These are phyloP conservation scores for Parasteatoda lunata DNA, from an alignment of 2,888 invertebrate genomes.

Conservation along the genomic window DNA sequence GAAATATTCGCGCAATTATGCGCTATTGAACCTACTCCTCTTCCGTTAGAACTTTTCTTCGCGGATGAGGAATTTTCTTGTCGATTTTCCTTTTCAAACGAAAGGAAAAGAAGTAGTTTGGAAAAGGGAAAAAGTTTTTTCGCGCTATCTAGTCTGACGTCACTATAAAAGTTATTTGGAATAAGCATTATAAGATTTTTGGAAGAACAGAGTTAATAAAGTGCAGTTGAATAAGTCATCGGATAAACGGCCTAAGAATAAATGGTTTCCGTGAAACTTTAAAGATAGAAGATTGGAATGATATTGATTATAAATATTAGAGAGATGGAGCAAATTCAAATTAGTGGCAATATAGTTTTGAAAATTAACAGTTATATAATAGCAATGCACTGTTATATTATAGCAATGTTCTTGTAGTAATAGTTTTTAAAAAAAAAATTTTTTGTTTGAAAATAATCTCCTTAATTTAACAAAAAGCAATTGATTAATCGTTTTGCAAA, in stretches of 20 bases:
- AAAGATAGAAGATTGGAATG: too few species aligned
- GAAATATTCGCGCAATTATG: conserved; percentile 27
- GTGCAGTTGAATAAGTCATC: neutral
- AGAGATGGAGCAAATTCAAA: too few species aligned
- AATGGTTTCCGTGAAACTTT: too few species aligned
- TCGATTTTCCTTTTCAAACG: neutral
- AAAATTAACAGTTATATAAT: too few species aligned
- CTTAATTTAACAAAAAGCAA: too few species aligned
- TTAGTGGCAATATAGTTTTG: too few species aligned
- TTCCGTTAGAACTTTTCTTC: conserved; percentile 2
- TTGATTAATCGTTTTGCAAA: too few species aligned
- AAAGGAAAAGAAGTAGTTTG: neutral
- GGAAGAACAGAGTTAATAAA: neutral
- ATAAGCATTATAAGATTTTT: neutral
- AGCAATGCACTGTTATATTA: too few species aligned
- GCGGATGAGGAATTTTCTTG: conserved; percentile 1
- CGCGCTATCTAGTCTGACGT: neutral
- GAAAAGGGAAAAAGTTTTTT: neutral
- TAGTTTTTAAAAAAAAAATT: too few species aligned
- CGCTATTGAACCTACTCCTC: conserved; percentile 35
- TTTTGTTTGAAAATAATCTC: too few species aligned
- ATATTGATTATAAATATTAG: too few species aligned
- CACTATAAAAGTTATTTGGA: neutral
- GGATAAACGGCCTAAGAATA: neutral
- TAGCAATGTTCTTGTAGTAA: too few species aligned